Evolutionary conservation across 2,888 invertebrate genomes (phyloP).

Genomic region (Oscheius sp.): DNA sequence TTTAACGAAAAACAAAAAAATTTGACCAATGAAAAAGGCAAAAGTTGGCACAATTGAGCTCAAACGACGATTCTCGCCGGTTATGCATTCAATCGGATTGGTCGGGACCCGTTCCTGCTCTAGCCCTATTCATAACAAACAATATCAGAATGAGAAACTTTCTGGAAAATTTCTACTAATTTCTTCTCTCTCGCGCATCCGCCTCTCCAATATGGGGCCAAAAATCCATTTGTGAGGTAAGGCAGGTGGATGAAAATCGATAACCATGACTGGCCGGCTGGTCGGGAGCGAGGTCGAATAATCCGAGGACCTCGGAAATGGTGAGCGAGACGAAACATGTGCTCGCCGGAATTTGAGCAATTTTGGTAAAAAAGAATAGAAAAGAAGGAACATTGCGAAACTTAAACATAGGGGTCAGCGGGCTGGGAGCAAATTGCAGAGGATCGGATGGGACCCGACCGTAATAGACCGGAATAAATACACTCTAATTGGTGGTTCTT

Average conservation of each 20-base stretch:
- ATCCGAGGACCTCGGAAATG: constrained; percentile 24
- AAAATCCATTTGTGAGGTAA: constrained; percentile 14
- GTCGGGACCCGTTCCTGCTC: constrained; percentile 28
- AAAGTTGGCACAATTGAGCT: constrained; percentile 5
- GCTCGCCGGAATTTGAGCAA: background rate
- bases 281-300: constrained; percentile 36
- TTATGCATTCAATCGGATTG: constrained; percentile 36
- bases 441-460: background rate
- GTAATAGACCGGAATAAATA: constrained; percentile 37
- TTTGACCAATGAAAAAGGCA: background rate
- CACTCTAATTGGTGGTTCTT: constrained; percentile 2
- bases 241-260: constrained; percentile 34
- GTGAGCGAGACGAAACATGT: constrained; percentile 5
- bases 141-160: background rate
- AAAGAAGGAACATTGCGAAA: background rate
- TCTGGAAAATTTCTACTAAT: too few species aligned
- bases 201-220: background rate
- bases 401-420: background rate
- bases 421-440: constrained; percentile 17
- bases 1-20: too few species aligned
- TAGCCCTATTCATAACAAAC: constrained; percentile 29
- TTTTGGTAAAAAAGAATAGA: background rate
- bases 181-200: too few species aligned
- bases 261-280: constrained; percentile 31
- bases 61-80: constrained; percentile 24